A percentile compares a stretch with the other conserved stretches of the same genome.
Conservation (phyloP, 2,888 invertebrate genomes). For the Julus scandinavius region DNA sequence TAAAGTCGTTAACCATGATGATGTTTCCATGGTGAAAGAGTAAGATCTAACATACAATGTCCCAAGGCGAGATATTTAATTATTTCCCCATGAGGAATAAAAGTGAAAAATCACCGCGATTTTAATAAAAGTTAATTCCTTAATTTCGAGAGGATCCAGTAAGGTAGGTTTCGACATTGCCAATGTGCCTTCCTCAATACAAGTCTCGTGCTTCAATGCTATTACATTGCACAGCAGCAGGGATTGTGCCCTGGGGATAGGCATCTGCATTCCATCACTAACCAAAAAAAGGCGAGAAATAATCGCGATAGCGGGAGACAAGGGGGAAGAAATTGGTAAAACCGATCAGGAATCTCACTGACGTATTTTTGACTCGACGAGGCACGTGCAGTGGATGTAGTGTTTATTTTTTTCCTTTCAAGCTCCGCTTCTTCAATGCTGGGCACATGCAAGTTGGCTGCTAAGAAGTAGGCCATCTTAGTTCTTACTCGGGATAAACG, state of each 20-base stretch:
- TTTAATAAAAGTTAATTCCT: background rate
- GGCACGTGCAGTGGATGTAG: background rate
- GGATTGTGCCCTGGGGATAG: background rate
- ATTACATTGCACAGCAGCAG: background rate
- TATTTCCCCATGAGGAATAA: too few relatives aligned
- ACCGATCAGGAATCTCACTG: background rate
- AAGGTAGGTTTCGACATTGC: background rate
- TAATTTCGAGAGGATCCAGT: background rate
- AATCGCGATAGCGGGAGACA: background rate
- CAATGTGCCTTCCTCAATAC: background rate
- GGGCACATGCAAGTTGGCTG: background rate
- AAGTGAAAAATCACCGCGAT: too few relatives aligned
- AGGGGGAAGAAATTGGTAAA: background rate
- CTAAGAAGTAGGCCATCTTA: conserved; percentile 31
- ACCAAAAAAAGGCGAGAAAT: background rate
- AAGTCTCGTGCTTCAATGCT: background rate
- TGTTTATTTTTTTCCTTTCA: conserved; percentile 25
- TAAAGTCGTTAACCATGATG: too few relatives aligned
- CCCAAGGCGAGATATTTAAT: too few relatives aligned
- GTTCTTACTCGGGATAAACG: background rate
- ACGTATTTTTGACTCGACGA: background rate
- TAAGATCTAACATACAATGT: too few relatives aligned
- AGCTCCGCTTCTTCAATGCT: background rate
- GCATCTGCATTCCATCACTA: background rate
- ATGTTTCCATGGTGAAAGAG: too few relatives aligned